These are phyloP conservation scores for Sebastes umbrosus DNA, from an alignment of 2,797 vertebrate species.

Conservation along the genomic window DNA sequence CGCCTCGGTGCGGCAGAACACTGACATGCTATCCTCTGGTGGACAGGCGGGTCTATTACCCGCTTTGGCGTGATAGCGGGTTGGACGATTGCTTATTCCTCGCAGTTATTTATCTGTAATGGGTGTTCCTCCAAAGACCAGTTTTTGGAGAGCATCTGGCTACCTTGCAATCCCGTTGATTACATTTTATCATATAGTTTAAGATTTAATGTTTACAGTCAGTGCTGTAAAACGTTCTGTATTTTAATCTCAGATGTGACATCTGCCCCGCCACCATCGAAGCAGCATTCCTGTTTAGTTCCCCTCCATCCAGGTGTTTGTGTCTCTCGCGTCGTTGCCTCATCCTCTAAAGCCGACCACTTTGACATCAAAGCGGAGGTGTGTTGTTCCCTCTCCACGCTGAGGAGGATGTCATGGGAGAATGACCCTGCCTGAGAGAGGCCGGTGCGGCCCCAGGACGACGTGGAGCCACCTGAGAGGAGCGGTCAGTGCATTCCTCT, in stretches of 20 bases:
- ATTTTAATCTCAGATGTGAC: neutral
- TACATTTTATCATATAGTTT: neutral
- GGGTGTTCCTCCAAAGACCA: neutral
- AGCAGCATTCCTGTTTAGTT: conserved; percentile 58
- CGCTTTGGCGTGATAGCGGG: too few relatives aligned
- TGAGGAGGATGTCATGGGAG: conserved; percentile 70
- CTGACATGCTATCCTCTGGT: too few relatives aligned
- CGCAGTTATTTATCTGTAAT: neutral
- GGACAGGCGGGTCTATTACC: too few relatives aligned
- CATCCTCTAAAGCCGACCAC: conserved; percentile 53
- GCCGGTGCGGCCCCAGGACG: conserved; percentile 53
- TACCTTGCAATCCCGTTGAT: neutral
- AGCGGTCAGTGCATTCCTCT: conserved; percentile 64
- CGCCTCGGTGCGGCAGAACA: too few relatives aligned
- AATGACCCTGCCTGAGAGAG: conserved; percentile 55
- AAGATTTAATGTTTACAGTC: neutral
- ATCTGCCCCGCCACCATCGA: neutral
- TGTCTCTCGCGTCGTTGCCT: conserved; percentile 41
- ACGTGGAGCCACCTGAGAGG: conserved; percentile 58
- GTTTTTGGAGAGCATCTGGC: neutral
- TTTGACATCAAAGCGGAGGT: conserved; percentile 73
- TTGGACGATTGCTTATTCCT: neutral
- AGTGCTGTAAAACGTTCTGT: neutral
- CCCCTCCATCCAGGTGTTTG: conserved; percentile 69
- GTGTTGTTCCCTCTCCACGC: conserved; percentile 54